phyloP scores from a whole-genome alignment of 2,797 vertebrate species.

The Pampus argenteus region DNA sequence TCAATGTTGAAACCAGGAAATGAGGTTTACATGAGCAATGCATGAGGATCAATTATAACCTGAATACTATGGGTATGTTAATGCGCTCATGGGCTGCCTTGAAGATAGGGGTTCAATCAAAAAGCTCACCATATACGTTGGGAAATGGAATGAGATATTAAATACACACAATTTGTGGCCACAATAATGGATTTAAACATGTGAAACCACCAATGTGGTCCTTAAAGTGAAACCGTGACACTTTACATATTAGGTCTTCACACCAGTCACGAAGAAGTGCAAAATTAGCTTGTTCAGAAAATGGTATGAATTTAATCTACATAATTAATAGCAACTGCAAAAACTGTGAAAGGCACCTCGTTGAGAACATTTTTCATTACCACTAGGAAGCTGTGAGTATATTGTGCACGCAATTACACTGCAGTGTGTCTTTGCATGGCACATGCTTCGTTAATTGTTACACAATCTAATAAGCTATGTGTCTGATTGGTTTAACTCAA shows the following conservation, averaged over 20 bases:
- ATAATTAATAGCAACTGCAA: conserved; percentile 6
- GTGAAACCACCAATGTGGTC: neutral
- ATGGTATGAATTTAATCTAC: neutral
- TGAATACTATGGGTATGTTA: neutral
- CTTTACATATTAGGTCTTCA: conserved; percentile 1
- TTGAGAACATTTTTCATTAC: conserved; percentile 4
- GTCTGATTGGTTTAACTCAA: neutral
- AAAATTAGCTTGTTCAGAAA: conserved; percentile 11
- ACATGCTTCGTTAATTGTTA: neutral
- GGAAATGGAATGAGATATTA: neutral
- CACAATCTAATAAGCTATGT: neutral
- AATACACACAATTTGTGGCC: neutral
- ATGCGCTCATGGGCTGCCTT: neutral
- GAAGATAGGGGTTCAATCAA: neutral
- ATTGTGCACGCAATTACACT: neutral
- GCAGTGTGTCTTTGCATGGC: neutral
- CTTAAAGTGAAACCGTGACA: neutral
- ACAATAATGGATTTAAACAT: conserved; percentile 5
- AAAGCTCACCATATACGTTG: neutral
- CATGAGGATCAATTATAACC: neutral
- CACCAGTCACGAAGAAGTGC: neutral
- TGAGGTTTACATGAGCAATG: neutral
- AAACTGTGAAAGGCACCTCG: conserved; percentile 14
- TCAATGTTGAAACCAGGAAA: neutral
- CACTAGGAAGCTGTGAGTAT: neutral